Evolutionary conservation across 2,113 vertebrate species (phyloP), one percentile per base, ranked within the genome.

Genomic region (Psophia crepitans): DNA sequence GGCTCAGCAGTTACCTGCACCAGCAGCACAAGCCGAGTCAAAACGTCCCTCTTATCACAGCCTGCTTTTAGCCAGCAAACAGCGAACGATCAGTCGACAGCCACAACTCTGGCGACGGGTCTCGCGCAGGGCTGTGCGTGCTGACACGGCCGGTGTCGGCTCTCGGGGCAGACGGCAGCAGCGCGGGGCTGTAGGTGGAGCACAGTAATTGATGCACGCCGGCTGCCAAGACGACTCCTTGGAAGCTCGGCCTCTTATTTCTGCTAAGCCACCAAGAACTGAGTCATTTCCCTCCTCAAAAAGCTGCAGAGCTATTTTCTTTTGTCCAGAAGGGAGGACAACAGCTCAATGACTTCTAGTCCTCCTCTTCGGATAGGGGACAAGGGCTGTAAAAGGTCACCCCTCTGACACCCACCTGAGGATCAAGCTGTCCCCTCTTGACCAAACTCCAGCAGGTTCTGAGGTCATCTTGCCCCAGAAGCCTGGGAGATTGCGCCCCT

Each of bases 261-360:
- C 87, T 84, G 83, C 74, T 51, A 79, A 92, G 82, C 87, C 92
- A 90, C 90, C 58, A n/a, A 84, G 74, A 68, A 90, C 69, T 64
- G 93, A 90, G 92, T 87, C 83, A 88, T 48, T 94, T 93, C 95
- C 90, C 95, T 69, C 69, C 75, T 78, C 65, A 33, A 8, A 41
- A 49, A 53, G 64, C 16, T 53, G 71, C 64, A 43, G 70, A 85
- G 81, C 26, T 61, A 5, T 51, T 84, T 81, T 30, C 75, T 71
- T 56, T 37, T 49, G 70, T 49, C 90, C 79, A 54, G 56, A 35
- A 58, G 71, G 77, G 76, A 70, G 71, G 39, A 58, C 16, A 44
- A 46, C 24, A 53, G 78, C 86, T 90, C 57, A 12, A 5, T 1
- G 2, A 19, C 39, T 24, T 22, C 63, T 2, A 5, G 5, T 5